Evolutionary conservation across 2,888 invertebrate genomes (phyloP), one percentile per base, ranked within the genome.

Genomic region (Cremastobaeus sp.): DNA sequence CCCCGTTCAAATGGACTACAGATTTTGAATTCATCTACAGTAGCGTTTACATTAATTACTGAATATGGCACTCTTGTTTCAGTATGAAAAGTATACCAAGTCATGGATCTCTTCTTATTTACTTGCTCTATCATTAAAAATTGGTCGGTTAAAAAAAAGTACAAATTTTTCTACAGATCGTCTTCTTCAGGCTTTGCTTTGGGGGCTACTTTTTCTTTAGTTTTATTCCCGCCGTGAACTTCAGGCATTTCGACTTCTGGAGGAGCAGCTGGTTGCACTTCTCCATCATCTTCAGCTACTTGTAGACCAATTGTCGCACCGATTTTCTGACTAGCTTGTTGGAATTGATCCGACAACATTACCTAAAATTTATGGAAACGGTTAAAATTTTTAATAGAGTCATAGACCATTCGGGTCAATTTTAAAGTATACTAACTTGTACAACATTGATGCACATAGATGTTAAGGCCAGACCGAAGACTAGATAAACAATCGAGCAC

Each of bases 381-480:
- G 8, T 39, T 39, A 12, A 12, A 39, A 39, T 15, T 39, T 12
- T 15, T 14, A 39, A 12, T 14, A 12, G 15, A 14, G 34, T 34
- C 11, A 48, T 34, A 6, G 1, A 12, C 20, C 6, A 34, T 34
- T 34, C n/a, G 12, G 18, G 11, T 14, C 14, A 17, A 43, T n/a
- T 37, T 1, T 14, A 35, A 8, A 11, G 6, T 35, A 11, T 28
- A 11, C 43, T 21, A 11, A 93, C 93, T 89, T 97, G 97, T 0
- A 98, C 96, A 11, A 98, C 97, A 84, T 97, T 98, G 81, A 99
- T 96, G 88, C 96, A 96, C 97, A 98, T 98, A 78, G 98, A 96
- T 50, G 98, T 98, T 14, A 99, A 89, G 0, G 98, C 96, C 69
- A 99, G 89, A 4, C 99, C 99, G 81, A 99, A 96, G 15, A 98